Percentiles rank a stretch among this genome's conserved stretches.
Conservation (phyloP, 2,797 vertebrate species). For the Oceanodroma leucorhoa region DNA sequence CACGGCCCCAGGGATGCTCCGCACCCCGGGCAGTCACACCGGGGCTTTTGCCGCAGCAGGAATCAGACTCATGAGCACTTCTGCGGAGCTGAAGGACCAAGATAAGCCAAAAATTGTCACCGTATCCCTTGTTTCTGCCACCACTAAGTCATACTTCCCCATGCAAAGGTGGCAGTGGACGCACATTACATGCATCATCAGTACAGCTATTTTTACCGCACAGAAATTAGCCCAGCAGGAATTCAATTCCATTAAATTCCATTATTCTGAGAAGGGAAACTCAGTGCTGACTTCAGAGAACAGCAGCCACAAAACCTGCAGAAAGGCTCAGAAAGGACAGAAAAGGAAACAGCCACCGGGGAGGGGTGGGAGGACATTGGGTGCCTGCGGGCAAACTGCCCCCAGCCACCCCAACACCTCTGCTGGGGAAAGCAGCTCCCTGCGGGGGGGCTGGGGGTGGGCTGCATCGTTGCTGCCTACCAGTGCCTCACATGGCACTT, state of each 20-base stretch:
- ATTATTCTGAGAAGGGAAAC: background rate
- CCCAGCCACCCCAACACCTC: accelerated
- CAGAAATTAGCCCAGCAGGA: slow-evolving; percentile 17
- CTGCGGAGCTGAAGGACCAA: background rate
- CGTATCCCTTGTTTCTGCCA: background rate
- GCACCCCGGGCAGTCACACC: accelerated
- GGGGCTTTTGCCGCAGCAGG: background rate
- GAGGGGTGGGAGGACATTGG: background rate
- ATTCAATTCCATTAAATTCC: background rate
- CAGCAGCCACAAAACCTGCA: background rate
- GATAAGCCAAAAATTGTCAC: background rate
- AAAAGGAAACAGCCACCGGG: background rate
- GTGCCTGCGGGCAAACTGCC: accelerated
- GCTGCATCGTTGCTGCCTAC: background rate
- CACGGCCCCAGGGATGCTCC: accelerated
- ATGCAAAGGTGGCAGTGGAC: background rate
- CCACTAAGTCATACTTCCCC: background rate
- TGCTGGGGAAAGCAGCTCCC: background rate
- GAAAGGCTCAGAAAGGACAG: background rate
- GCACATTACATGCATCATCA: background rate
- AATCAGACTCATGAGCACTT: background rate
- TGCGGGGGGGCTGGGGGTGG: accelerated
- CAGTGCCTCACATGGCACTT: background rate
- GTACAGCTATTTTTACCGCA: slow-evolving; percentile 5
- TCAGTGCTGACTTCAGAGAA: background rate